Conservation (phyloP, 1,140 invertebrate species). For the Pseudomyrmex dendroicus region DNA sequence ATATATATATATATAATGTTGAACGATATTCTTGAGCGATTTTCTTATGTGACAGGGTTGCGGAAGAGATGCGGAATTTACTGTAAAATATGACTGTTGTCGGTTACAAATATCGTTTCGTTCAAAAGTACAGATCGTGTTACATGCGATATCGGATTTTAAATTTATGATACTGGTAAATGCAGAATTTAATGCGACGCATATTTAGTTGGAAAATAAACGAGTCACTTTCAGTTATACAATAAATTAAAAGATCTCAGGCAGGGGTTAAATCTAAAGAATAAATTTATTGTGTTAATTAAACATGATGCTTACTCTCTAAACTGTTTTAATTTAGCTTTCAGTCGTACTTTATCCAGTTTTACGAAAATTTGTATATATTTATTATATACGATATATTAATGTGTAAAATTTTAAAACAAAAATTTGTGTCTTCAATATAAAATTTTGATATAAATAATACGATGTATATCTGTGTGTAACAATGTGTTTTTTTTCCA, state of each 20-base stretch:
- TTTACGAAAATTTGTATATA: too few relatives aligned
- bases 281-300: slow-evolving; percentile 11
- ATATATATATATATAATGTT: not conserved
- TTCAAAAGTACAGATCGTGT: not conserved
- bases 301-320: not conserved
- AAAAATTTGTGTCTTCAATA: too few relatives aligned
- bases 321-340: too few relatives aligned
- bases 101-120: not conserved
- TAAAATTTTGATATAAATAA: too few relatives aligned
- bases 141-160: slow-evolving; percentile 3
- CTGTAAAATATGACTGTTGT: not conserved
- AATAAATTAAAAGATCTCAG: slow-evolving; percentile 11
- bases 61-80: slow-evolving; percentile 14
- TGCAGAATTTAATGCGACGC: not conserved
- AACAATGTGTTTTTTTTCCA: too few relatives aligned
- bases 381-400: too few relatives aligned
- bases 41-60: slow-evolving; percentile 23
- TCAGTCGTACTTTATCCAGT: too few relatives aligned
- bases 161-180: too few relatives aligned
- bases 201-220: slow-evolving; percentile 21
- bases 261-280: not conserved
- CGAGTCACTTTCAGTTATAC: not conserved
- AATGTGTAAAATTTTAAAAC: too few relatives aligned
- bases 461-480: too few relatives aligned
- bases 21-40: slow-evolving; percentile 1